Evolutionary conservation across 2,888 invertebrate genomes (phyloP).

Genomic region (Leucophora obtusa): DNA sequence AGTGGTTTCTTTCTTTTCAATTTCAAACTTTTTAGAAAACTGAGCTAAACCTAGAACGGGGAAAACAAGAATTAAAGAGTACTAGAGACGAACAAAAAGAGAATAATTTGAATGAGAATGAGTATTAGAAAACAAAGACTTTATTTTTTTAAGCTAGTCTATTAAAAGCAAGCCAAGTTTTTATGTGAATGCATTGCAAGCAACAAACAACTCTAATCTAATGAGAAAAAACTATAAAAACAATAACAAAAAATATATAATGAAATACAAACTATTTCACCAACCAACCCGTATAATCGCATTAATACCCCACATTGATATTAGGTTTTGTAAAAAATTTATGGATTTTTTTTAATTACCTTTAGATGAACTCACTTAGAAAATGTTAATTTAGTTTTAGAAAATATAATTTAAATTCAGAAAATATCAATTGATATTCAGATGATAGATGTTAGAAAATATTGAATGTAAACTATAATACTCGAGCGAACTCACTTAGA

Average conservation of each 20-base stretch:
- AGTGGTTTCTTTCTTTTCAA: conserved; percentile 22
- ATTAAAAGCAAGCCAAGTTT: not conserved
- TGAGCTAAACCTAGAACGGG: conserved; percentile 9
- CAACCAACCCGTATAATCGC: conserved; percentile 54
- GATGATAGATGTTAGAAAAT: too few species aligned
- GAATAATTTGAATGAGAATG: not conserved
- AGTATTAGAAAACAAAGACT: conserved; percentile 26
- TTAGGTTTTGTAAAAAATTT: conserved; percentile 40
- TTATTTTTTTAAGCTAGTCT: not conserved
- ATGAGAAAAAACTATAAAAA: conserved; percentile 41
- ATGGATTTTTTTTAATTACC: too few species aligned
- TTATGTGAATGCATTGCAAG: conserved; percentile 50
- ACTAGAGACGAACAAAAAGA: not conserved
- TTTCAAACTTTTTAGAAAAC: conserved; percentile 9
- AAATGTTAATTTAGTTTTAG: too few species aligned
- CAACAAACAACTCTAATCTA: conserved; percentile 51
- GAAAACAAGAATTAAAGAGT: not conserved
- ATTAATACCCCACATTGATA: conserved; percentile 50
- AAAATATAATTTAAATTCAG: too few species aligned
- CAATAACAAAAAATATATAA: conserved; percentile 2
- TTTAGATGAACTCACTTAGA: too few species aligned
- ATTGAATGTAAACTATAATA: too few species aligned
- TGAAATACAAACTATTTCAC: conserved; percentile 44
- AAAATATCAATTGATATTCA: too few species aligned
- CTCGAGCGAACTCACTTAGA: too few species aligned